Evolutionary conservation across 2,797 vertebrate genomes (phyloP).

Genomic region (Pteropus rufus): DNA sequence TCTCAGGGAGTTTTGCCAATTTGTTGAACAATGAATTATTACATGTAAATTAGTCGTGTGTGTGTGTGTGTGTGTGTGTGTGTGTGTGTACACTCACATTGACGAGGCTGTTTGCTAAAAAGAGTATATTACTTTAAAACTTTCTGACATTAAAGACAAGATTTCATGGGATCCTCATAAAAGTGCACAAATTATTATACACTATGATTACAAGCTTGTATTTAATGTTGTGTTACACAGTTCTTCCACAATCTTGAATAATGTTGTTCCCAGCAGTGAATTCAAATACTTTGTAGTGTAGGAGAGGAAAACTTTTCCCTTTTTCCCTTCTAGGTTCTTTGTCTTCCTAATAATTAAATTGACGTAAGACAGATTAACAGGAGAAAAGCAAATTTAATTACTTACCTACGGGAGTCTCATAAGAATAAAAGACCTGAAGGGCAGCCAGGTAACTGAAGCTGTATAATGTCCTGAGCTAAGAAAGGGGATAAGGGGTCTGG

Average conservation of each 20-base stretch:
- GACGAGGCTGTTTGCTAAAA: neutral
- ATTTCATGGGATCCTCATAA: neutral
- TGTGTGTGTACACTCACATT: neutral
- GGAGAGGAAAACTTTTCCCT: neutral
- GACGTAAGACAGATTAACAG: neutral
- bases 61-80: neutral
- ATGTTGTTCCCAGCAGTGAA: neutral
- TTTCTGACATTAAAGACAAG: neutral
- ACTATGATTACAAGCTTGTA: neutral
- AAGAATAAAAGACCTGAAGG: neutral
- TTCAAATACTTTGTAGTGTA: neutral
- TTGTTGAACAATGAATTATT: neutral
- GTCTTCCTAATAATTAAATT: neutral
- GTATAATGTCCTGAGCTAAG: neutral
- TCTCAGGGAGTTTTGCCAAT: neutral
- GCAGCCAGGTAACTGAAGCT: neutral
- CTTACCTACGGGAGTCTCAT: neutral
- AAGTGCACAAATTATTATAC: neutral
- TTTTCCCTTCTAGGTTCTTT: neutral
- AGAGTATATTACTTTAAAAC: neutral
- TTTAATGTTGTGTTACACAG: slow-evolving; percentile 6
- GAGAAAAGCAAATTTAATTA: neutral
- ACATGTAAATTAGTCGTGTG: neutral
- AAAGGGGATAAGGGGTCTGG: no score
- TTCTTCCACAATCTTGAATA: neutral